These are phyloP conservation scores for Drosophila trapezifrons DNA, from an alignment of 1,140 invertebrate genomes.

Conservation along the genomic window DNA sequence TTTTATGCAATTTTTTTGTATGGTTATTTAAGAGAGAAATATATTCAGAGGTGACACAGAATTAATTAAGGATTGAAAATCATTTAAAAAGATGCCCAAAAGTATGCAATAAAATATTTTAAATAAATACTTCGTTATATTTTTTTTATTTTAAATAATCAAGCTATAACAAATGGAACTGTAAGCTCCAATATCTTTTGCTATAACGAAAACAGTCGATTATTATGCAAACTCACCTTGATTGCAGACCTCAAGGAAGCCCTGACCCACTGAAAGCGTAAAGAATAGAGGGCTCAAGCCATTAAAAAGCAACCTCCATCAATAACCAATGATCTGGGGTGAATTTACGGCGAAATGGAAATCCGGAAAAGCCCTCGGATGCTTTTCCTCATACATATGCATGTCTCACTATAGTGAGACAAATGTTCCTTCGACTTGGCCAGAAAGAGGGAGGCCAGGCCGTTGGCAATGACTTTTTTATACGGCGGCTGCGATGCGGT, in stretches of 20 bases:
- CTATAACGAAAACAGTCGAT: background rate
- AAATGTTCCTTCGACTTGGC: constrained; percentile 30
- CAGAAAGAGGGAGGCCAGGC: constrained; percentile 3
- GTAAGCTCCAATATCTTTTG: too few relatives aligned
- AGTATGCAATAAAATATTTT: background rate
- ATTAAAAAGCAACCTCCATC: background rate
- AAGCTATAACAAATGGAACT: too few relatives aligned
- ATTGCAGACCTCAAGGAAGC: background rate
- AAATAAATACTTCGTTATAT: too few relatives aligned
- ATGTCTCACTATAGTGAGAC: constrained; percentile 38
- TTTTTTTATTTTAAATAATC: background rate
- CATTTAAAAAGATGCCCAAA: background rate
- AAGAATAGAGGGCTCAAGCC: background rate
- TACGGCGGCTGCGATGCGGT: constrained; percentile 60
- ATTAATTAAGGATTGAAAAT: background rate
- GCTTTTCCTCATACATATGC: constrained; percentile 18
- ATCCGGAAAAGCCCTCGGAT: constrained; percentile 14
- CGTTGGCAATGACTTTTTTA: constrained; percentile 48
- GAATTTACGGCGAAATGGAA: constrained; percentile 14
- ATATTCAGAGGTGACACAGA: background rate
- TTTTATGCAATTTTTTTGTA: too few relatives aligned
- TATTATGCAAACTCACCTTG: background rate
- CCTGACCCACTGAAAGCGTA: background rate
- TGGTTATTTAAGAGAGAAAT: background rate
- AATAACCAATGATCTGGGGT: constrained; percentile 3